Percentiles rank a stretch among this genome's conserved stretches.
Conservation (phyloP, 2,113 vertebrate species). For the Malurus melanocephalus region DNA sequence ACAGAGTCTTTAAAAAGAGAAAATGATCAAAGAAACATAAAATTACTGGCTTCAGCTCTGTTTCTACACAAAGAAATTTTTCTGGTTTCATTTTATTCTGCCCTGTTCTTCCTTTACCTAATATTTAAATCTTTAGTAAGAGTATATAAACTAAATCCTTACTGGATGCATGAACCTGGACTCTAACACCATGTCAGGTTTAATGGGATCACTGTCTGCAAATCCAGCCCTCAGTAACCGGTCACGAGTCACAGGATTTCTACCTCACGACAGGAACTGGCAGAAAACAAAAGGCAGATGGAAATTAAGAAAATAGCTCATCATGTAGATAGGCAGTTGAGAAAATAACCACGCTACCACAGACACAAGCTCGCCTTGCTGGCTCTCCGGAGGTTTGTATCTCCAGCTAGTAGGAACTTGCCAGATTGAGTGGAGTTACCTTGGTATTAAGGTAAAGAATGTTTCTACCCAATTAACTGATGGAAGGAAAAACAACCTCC, state of each 20-base stretch:
- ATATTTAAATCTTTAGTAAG: background rate
- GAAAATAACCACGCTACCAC: background rate
- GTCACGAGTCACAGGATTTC: background rate
- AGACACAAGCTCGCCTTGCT: rapidly evolving
- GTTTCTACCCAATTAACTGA: background rate
- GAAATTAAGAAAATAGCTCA: background rate
- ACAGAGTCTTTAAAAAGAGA: background rate
- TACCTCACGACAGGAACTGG: background rate
- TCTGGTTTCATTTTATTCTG: background rate
- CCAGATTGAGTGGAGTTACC: background rate
- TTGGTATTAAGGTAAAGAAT: background rate
- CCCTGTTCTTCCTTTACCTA: background rate
- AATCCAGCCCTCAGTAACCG: background rate
- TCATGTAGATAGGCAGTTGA: background rate
- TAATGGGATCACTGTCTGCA: background rate
- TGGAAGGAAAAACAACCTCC: background rate
- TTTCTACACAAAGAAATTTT: background rate
- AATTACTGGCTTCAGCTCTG: background rate
- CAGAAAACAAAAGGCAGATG: background rate
- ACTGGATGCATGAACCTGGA: background rate
- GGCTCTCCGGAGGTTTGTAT: background rate
- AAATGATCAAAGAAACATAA: background rate
- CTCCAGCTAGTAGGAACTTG: background rate
- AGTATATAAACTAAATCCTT: background rate
- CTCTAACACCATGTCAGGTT: rapidly evolving